Conservation (phyloP, 2,797 vertebrate genomes). For the Bucorvus abyssinicus region DNA sequence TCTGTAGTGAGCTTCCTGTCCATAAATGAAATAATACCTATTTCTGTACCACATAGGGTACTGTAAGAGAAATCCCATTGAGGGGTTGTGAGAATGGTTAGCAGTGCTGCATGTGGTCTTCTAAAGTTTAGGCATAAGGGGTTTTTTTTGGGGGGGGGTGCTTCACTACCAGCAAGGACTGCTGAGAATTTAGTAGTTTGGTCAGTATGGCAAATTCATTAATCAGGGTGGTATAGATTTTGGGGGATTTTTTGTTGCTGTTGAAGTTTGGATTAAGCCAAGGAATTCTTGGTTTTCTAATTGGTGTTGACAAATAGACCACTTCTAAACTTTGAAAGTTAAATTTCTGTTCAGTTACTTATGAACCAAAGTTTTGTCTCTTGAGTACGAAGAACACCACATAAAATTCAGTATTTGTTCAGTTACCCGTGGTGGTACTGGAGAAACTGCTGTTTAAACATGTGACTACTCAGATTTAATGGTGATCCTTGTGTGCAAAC, state of each 20-base stretch:
- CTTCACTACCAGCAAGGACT: not conserved
- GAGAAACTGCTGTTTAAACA: not conserved
- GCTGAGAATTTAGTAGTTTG: not conserved
- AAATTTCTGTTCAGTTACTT: not conserved
- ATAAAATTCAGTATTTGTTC: not conserved
- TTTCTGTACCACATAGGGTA: not conserved
- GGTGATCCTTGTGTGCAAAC: not conserved
- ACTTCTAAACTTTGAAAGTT: not conserved
- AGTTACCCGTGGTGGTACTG: not conserved
- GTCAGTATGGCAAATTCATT: not conserved
- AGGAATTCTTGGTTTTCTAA: not conserved
- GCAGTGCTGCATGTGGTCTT: not conserved
- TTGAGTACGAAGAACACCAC: not conserved
- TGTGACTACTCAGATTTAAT: not conserved
- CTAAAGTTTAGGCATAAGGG: not conserved
- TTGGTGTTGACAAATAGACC: not conserved
- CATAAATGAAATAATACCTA: not conserved
- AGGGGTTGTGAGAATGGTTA: not conserved
- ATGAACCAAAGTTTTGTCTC: not conserved
- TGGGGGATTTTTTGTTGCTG: not conserved
- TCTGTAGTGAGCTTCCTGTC: not conserved
- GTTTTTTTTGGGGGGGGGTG: not conserved
- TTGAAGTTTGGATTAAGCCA: not conserved
- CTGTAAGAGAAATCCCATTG: not conserved
- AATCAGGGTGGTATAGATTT: not conserved